Base-by-base conservation (phyloP, 2,797 vertebrate genomes). In the Psittacula derbiana region DNA sequence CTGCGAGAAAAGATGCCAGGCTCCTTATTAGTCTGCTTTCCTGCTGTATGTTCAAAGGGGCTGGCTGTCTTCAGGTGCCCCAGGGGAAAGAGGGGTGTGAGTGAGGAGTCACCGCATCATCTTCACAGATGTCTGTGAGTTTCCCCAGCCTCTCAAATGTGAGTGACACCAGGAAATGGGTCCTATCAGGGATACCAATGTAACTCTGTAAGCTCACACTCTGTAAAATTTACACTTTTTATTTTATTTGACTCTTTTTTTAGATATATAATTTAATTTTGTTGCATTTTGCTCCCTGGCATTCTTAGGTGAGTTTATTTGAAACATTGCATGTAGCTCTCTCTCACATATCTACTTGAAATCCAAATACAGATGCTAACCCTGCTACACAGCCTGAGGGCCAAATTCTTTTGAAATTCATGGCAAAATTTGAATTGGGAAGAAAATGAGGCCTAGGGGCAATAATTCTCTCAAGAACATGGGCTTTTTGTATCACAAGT, bases 401-500 rank as follows among this genome's bases (percentile, higher is more conserved):
- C 9, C 46, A 61, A 65, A 57, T 36, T 50, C 21, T 14, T 31
- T 19, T 20, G 38, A 55, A 80, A 61, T 31, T 31, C 43, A 17
- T 3, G 16, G 38, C 24, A 52, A 19, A 58, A 40, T 5, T 55
- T 28, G 33, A n/a, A 12, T 2, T 27, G 66, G 74, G 40, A 78
- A 86, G 27, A 65, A 16, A 40, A 8, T 11, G 11, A 0, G 11
- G 16, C 28, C 64, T 7, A 20, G 36, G 19, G 67, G 73, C 27
- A 53, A 4, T 3, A 36, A 41, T 19, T 71, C 49, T 23, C 31
- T 9, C 11, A 15, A 30, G 38, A 64, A 47, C 0, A 0, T 0
- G 17, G 60, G 36, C 1, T 61, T 60, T 67, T 44, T 38, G 19
- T 33, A 38, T 30, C 43, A 6, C 4, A 7, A 30, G 44, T 12